phyloP scores from a whole-genome alignment of 2,888 invertebrate genomes.

The Rhagonycha fulva region DNA sequence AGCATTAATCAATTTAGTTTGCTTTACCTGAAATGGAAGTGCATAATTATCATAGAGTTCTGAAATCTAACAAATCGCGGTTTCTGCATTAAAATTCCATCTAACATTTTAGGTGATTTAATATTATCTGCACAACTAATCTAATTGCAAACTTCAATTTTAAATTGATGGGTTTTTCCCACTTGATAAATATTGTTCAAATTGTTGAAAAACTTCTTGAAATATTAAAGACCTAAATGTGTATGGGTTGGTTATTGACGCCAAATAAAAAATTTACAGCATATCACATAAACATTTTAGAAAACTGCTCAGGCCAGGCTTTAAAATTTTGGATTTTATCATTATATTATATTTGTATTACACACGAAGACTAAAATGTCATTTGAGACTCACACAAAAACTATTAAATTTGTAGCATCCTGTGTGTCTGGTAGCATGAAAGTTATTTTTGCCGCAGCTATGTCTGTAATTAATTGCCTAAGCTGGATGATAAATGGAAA shows the following conservation, averaged over 20 bases:
- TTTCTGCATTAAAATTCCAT: not conserved
- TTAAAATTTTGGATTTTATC: not conserved
- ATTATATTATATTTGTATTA: too few species aligned
- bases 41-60: too few species aligned
- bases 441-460: not conserved
- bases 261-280: not conserved
- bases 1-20: not conserved
- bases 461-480: not conserved
- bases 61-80: not conserved
- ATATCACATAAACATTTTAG: not conserved
- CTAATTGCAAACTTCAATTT: not conserved
- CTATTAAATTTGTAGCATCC: not conserved
- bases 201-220: not conserved
- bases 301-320: not conserved
- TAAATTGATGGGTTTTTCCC: not conserved
- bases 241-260: not conserved
- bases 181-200: not conserved
- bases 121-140: not conserved
- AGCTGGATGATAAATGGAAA: not conserved
- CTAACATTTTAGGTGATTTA: not conserved
- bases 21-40: too few species aligned
- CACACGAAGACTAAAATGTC: not conserved
- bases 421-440: not conserved
- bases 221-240: not conserved
- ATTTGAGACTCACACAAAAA: not conserved